Conservation (phyloP, 2,113 vertebrate genomes). For the Prolemur simus region DNA sequence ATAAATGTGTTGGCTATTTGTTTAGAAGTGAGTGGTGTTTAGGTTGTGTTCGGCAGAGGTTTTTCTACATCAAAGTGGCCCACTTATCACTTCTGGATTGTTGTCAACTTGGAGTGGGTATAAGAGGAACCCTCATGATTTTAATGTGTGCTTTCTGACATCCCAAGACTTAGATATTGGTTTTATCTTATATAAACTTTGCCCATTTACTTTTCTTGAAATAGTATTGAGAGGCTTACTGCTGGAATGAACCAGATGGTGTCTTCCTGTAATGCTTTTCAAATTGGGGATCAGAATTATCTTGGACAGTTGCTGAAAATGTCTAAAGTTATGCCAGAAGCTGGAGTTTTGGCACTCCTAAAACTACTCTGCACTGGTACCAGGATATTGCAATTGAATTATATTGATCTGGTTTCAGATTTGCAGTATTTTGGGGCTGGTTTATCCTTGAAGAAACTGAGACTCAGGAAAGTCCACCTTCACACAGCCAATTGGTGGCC, state of each 20-base stretch:
- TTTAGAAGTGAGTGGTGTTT: constrained; percentile 66
- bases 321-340: not conserved
- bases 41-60: not conserved
- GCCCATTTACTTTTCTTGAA: not conserved
- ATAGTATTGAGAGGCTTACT: not conserved
- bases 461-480: not conserved
- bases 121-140: not conserved
- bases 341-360: not conserved
- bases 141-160: constrained; percentile 19
- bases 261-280: not conserved
- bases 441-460: not conserved
- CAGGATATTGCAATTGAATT: not conserved
- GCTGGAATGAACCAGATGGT: not conserved
- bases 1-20: constrained; percentile 64
- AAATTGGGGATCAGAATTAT: not conserved
- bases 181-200: not conserved
- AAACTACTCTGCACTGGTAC: not conserved
- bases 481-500: not conserved
- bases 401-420: not conserved
- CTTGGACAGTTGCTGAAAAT: not conserved
- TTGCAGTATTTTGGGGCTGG: not conserved
- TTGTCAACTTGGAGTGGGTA: not conserved
- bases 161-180: not conserved
- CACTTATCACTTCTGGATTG: constrained; percentile 43
- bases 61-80: constrained; percentile 62